A percentile compares a stretch with the other conserved stretches of the same genome.
phyloP scores from a whole-genome alignment of 1,140 invertebrate species.

The Trichomalopsis sarcophagae region DNA sequence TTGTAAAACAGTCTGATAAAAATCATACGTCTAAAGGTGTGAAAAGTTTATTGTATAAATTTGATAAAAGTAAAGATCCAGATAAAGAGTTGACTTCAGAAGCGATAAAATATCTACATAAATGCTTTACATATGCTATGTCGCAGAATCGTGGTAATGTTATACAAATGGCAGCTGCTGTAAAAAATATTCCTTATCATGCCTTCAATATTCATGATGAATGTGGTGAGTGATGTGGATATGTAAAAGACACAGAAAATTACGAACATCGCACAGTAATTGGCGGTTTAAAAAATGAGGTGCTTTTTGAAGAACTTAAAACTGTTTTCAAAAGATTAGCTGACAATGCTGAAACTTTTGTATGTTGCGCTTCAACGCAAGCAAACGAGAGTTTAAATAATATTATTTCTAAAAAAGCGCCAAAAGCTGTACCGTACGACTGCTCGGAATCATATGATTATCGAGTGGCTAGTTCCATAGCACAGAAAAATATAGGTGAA shows the following conservation, averaged over 20 bases:
- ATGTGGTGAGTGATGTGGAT: constrained; percentile 24
- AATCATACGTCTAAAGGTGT: constrained; percentile 48
- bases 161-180: constrained; percentile 7
- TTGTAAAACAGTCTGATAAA: constrained; percentile 34
- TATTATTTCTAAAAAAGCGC: constrained; percentile 43
- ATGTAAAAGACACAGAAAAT: constrained; percentile 40
- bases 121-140: constrained; percentile 48
- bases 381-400: constrained; percentile 51
- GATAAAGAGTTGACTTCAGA: constrained; percentile 39
- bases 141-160: constrained; percentile 34
- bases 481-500: constrained; percentile 46
- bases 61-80: constrained; percentile 37
- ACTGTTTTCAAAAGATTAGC: constrained; percentile 8
- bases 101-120: constrained; percentile 38
- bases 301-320: constrained; percentile 20
- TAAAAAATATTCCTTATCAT: constrained; percentile 47
- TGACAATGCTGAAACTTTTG: constrained; percentile 17
- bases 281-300: constrained; percentile 27
- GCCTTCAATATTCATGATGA: constrained; percentile 30
- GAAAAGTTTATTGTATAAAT: constrained; percentile 39
- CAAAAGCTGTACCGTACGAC: constrained; percentile 46
- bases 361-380: constrained; percentile 43
- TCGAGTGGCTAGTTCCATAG: constrained; percentile 32
- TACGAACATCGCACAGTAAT: constrained; percentile 6
- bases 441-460: constrained; percentile 45